A percentile compares a stretch with the other conserved stretches of the same genome.
phyloP scores from a whole-genome alignment of 2,113 vertebrate genomes.

The Corythaeola cristata region DNA sequence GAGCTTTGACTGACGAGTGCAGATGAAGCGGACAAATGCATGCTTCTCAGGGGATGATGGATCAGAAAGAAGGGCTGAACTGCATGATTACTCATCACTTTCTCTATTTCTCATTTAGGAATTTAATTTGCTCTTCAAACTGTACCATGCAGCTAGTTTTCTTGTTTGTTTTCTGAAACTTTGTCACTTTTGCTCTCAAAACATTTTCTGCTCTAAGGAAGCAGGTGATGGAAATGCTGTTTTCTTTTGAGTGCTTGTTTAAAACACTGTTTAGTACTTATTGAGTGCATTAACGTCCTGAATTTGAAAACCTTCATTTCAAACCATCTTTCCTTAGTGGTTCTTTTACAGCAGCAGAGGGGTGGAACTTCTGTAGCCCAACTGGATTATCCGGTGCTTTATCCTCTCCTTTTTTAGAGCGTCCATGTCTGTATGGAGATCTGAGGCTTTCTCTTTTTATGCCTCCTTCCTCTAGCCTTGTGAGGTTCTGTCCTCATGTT shows the following conservation, averaged over 20 bases:
- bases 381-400: not conserved
- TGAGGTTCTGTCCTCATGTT: not conserved
- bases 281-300: not conserved
- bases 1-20: not conserved
- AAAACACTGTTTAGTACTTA: not conserved
- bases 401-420: not conserved
- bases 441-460: not conserved
- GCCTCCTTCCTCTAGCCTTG: not conserved
- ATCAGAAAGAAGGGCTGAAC: not conserved
- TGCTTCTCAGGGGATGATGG: not conserved
- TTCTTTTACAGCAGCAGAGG: not conserved
- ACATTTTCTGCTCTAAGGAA: not conserved
- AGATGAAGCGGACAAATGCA: not conserved
- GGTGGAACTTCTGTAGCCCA: not conserved
- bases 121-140: not conserved
- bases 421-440: not conserved
- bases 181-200: not conserved
- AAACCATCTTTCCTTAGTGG: not conserved
- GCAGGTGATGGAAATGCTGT: not conserved
- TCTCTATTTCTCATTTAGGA: not conserved
- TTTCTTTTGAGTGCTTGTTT: not conserved
- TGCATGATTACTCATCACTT: not conserved
- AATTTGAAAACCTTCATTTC: not conserved
- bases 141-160: not conserved
- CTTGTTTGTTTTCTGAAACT: not conserved